A percentile compares a stretch with the other conserved stretches of the same genome.
Evolutionary conservation across 2,888 invertebrate genomes (phyloP).

Genomic region (Hirtodrosophila histrioides): DNA sequence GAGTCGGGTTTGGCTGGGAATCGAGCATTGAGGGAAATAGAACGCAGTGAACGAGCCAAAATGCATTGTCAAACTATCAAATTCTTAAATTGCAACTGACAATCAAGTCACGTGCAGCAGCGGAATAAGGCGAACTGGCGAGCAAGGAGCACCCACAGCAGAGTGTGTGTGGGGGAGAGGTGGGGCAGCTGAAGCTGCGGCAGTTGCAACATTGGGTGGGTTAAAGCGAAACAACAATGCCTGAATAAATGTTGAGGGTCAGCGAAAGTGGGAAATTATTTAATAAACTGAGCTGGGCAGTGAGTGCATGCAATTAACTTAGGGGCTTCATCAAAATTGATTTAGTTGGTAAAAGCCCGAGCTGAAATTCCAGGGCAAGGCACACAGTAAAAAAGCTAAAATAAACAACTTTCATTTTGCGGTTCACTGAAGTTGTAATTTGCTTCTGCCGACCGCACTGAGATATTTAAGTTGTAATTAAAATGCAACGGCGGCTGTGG

Average conservation of each 20-base stretch:
- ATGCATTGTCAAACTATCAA: conserved; percentile 80
- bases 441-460: conserved; percentile 62
- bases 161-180: neutral
- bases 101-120: conserved; percentile 74
- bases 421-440: conserved; percentile 77
- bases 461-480: conserved; percentile 79
- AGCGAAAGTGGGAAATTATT: conserved; percentile 54
- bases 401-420: conserved; percentile 75
- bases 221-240: conserved; percentile 34
- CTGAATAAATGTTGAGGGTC: conserved; percentile 22
- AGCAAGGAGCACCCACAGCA: conserved; percentile 14
- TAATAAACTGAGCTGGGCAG: conserved; percentile 41
- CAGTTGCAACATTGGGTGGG: neutral
- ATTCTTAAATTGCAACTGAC: conserved; percentile 80
- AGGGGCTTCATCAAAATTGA: conserved; percentile 57
- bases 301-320: conserved; percentile 53
- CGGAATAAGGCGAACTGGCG: conserved; percentile 22
- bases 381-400: conserved; percentile 37
- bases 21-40: conserved; percentile 11
- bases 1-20: conserved; percentile 2
- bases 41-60: conserved; percentile 60
- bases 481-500: conserved; percentile 64
- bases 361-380: conserved; percentile 27
- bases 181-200: neutral
- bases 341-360: conserved; percentile 44